Evolutionary conservation across 2,888 invertebrate species (phyloP).

Genomic region (Hirtodrosophila confusa): DNA sequence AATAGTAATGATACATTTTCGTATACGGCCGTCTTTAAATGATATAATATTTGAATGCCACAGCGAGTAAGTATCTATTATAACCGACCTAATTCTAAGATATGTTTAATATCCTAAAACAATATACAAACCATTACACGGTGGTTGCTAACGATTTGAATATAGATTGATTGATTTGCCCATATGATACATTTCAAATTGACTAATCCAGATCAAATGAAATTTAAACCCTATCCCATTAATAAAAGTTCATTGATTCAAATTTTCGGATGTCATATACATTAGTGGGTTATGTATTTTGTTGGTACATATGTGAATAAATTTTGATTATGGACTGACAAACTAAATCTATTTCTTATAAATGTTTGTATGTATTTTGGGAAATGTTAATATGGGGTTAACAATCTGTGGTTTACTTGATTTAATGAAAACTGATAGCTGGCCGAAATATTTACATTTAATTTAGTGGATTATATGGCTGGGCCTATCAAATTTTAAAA

Average conservation of each 20-base stretch:
- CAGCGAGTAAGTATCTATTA: not conserved
- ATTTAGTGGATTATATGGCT: constrained; percentile 35
- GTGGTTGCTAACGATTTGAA: too few species aligned
- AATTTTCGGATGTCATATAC: constrained; percentile 33
- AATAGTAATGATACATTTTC: not conserved
- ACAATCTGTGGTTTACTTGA: constrained; percentile 11
- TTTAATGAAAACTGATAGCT: constrained; percentile 32
- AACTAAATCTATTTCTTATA: constrained; percentile 44
- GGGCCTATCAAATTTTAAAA: constrained; percentile 14
- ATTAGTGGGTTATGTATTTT: constrained; percentile 59
- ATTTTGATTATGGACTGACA: constrained; percentile 54
- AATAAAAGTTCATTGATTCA: constrained; percentile 23
- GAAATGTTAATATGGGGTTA: constrained; percentile 14
- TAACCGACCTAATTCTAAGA: not conserved
- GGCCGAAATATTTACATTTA: constrained; percentile 67
- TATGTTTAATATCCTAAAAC: not conserved
- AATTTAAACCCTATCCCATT: not conserved
- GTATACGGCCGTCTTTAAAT: constrained; percentile 2
- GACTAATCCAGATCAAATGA: too few species aligned
- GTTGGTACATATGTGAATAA: constrained; percentile 50
- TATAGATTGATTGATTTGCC: too few species aligned
- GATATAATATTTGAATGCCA: constrained; percentile 2
- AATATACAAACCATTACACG: not conserved
- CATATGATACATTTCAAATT: too few species aligned
- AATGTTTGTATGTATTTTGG: constrained; percentile 13